Conservation (phyloP, 2,113 vertebrate genomes). For the Benitochromis conjunctus region DNA sequence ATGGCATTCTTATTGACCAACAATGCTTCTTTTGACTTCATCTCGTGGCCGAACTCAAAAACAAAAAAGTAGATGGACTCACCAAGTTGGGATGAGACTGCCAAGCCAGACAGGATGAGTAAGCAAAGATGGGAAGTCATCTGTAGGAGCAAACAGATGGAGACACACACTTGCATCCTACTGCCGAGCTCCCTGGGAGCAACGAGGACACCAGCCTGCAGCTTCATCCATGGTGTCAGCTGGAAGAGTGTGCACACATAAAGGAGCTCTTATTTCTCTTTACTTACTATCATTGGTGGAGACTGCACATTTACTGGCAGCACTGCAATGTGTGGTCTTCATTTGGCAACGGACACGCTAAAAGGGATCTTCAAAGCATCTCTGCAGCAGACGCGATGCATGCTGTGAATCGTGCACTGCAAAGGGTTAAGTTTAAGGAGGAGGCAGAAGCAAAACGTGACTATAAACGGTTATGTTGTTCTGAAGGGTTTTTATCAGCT, state of each 20-base stretch:
- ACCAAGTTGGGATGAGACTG: slow-evolving; percentile 57
- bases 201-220: slow-evolving; percentile 7
- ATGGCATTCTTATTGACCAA: background rate
- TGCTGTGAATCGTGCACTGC: background rate
- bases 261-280: background rate
- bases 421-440: background rate
- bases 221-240: slow-evolving; percentile 53
- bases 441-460: background rate
- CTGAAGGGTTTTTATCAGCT: background rate
- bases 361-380: background rate
- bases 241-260: background rate
- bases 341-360: fast-evolving
- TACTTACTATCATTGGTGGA: background rate
- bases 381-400: background rate
- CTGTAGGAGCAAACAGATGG: slow-evolving; percentile 36
- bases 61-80: slow-evolving; percentile 8
- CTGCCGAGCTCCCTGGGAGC: slow-evolving; percentile 29
- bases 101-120: slow-evolving; percentile 49
- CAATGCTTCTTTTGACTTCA: background rate
- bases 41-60: background rate
- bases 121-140: slow-evolving; percentile 57
- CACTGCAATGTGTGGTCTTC: background rate
- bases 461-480: background rate
- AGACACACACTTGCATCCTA: slow-evolving; percentile 47
- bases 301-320: background rate